Evolutionary conservation across 1,140 invertebrate genomes (phyloP), one percentile per base, ranked within the genome.

Genomic region (Nasonia longicornis): DNA sequence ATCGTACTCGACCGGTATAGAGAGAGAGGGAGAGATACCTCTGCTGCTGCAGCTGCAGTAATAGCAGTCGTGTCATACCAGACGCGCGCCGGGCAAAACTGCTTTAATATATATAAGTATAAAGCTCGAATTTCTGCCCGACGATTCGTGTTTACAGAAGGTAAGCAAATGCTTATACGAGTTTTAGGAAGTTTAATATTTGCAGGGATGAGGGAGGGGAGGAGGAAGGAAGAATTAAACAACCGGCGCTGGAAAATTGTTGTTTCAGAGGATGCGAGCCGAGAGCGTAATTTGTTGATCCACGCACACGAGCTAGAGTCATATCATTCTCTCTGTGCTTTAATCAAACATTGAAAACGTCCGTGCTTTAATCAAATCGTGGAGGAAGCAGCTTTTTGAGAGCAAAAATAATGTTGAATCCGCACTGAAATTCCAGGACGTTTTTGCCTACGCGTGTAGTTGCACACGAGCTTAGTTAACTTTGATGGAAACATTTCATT

Each of bases 101-200:
- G 75, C n/a, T 22, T 45, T 22, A 45, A 77, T 77, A 48, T 58
- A 70, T 26, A 26, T 26, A 1, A 1, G 26, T 69, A 70, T 42
- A 35, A 26, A 66, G 35, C 70, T 42, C 6, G 14, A 66, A 12
- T 8, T 58, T 58, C 20, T 58, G 16, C 6, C 52, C 52, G 16
- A 16, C 16, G 16, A 16, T 20, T 20, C 16, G 6, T n/a, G 52
- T 48, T 66, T 66, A 72, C 42, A 11, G 2, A 6, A 22, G 20
- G 71, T 48, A 29, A 74, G 29, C 48, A 26, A 74, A 74, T 74
- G 38, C 26, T 48, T 74, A 31, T 29, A 74, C 26, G 42, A 76
- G n/a, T 64, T 64, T 38, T 71, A 38, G 52, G 16, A 58, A 20
- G 20, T 58, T 20, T 58, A 58, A 58, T 58, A 58, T 58, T 20